A percentile compares a stretch with the other conserved stretches of the same genome.
Conservation (phyloP, 2,888 invertebrate species). For the Lepidocyrtoides sp. region DNA sequence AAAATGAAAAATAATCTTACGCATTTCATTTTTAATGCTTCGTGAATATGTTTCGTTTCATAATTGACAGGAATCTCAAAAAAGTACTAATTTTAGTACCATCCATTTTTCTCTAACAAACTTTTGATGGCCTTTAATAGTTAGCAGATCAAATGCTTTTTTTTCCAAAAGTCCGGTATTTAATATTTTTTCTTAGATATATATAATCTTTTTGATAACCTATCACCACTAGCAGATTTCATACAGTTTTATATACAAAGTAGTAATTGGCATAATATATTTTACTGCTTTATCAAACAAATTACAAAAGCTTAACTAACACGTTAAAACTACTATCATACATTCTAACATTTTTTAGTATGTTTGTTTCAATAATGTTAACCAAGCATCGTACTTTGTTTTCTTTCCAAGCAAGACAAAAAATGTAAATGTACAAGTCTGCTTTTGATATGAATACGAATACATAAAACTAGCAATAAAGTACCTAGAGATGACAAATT, state of each 20-base stretch:
- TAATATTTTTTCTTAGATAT: background rate
- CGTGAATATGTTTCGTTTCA: background rate
- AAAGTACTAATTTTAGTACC: background rate
- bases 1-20: too few species aligned
- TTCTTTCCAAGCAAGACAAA: background rate
- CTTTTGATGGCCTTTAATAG: too few species aligned
- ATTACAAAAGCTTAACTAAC: constrained; percentile 20
- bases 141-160: constrained; percentile 17
- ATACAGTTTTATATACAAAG: constrained; percentile 41
- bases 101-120: background rate
- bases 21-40: too few species aligned
- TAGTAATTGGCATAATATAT: constrained; percentile 45
- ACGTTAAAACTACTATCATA: background rate
- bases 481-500: background rate
- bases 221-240: background rate
- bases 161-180: background rate
- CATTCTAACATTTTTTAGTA: background rate
- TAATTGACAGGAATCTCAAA: constrained; percentile 11
- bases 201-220: background rate
- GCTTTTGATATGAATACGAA: constrained; percentile 27
- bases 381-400: background rate
- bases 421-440: constrained; percentile 63
- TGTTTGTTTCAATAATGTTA: background rate
- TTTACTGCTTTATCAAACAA: constrained; percentile 25
- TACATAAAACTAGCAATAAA: background rate